Percentiles rank a stretch among this genome's conserved stretches.
These are phyloP conservation scores for Aegotheles bennettii DNA, from an alignment of 2,113 vertebrate species.

Conservation along the genomic window DNA sequence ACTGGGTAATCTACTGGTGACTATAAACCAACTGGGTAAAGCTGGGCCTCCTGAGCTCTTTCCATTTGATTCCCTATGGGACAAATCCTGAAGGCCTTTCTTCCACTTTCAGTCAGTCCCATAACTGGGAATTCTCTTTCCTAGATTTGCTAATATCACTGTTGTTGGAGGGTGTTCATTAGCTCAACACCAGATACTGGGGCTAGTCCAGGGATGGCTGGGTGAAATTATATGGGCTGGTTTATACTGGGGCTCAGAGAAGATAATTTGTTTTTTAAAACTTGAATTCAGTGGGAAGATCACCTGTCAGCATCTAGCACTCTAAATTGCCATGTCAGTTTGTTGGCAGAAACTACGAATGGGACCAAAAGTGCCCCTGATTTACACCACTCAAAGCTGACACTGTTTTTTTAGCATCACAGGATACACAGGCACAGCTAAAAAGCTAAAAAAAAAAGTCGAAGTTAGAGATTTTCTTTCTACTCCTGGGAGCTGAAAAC, in stretches of 20 bases:
- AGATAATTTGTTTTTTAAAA: constrained; percentile 13
- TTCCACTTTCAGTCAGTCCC: not conserved
- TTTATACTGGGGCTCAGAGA: not conserved
- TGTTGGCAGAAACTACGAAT: not conserved
- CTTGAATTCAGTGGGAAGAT: constrained; percentile 25
- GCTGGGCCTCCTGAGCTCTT: not conserved
- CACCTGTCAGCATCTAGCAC: constrained; percentile 37
- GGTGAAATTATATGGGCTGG: not conserved
- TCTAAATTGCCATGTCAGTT: not conserved
- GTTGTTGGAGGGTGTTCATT: not conserved
- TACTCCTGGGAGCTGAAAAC: constrained; percentile 22
- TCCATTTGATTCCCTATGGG: not conserved
- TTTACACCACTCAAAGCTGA: constrained; percentile 22
- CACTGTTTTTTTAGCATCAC: not conserved
- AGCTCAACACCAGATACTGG: not conserved
- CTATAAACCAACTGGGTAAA: not conserved
- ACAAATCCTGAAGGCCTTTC: not conserved
- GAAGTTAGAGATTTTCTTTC: constrained; percentile 6
- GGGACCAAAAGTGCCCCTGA: constrained; percentile 3
- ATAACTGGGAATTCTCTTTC: not conserved
- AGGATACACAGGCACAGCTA: not conserved
- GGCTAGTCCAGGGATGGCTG: not conserved
- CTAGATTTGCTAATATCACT: not conserved
- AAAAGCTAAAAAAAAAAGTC: not conserved
- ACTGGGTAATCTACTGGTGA: not conserved